Base-by-base conservation (phyloP, 2,113 vertebrate species). In the Pseudorectes ferrugineus region DNA sequence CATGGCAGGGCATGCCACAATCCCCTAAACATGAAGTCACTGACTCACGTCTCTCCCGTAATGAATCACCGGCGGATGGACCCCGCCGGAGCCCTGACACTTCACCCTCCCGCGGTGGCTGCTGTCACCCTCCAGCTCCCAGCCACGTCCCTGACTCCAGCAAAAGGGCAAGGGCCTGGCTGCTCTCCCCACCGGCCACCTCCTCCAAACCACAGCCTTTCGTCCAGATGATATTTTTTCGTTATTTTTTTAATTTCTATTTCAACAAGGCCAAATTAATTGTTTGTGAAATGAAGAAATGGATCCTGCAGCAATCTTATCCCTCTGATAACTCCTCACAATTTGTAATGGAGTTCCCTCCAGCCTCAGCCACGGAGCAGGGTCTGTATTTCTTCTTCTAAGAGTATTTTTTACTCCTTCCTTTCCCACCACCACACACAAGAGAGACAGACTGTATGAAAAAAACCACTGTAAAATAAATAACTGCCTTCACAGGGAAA, bases 51-150 rank as follows among this genome's bases (percentile, higher is more conserved):
- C 61, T 77, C 66, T 95, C 90, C 0, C 0, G 4, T 36, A 93
- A 95, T 96, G 94, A 96, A 94, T 96, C 95, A 93, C 68, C 0
- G 10, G 57, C 82, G 72, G 81, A 85, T 46, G 73, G 82, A 91
- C 66, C 89, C 77, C 10, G 5, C 40, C 24, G 36, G 78, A 92
- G 66, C 49, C 84, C 82, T 58, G 88, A 79, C 72, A 63, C 92
- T 81, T 93, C 48, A 40, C 85, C 67, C 89, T 82, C 72, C 73
- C 10, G 6, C 57, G 0, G 24, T 15, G 77, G 45, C 77, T 87
- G 65, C 85, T 79, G 66, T 55, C 43, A 5, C 81, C 68, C 80
- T 79, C 63, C 92, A 90, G 78, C 67, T 90, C 82, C 49, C 85
- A 51, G 46, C 67, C 43, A 3, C 1, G 0, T 61, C 82, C 89